These are phyloP conservation scores for Hemaris fuciformis DNA, from an alignment of 2,888 invertebrate species.

Conservation along the genomic window DNA sequence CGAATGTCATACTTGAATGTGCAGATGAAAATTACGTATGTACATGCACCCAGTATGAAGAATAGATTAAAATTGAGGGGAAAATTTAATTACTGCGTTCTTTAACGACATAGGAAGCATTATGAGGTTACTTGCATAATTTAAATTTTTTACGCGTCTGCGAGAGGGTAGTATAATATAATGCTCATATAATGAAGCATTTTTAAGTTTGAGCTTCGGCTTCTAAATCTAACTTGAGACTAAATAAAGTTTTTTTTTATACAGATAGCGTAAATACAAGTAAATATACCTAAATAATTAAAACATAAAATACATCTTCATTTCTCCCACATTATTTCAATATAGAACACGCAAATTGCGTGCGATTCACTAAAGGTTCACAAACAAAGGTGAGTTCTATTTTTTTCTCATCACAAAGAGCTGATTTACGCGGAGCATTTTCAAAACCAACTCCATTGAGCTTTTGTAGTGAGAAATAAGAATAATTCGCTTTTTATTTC, in stretches of 20 bases:
- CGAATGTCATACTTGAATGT: too few relatives aligned
- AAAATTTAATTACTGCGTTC: too few relatives aligned
- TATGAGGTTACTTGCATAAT: too few relatives aligned
- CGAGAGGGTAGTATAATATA: too few relatives aligned
- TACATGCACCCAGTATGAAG: too few relatives aligned
- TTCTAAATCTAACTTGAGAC: too few relatives aligned
- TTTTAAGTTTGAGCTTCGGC: too few relatives aligned
- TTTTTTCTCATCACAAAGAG: slow-evolving; percentile 56
- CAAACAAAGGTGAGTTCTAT: slow-evolving; percentile 55
- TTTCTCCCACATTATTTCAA: slow-evolving; percentile 12
- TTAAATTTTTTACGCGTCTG: too few relatives aligned
- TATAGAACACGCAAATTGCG: slow-evolving; percentile 18
- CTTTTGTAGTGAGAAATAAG: slow-evolving; percentile 61
- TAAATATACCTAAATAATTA: background rate
- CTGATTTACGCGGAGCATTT: slow-evolving; percentile 41
- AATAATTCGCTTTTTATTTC: slow-evolving; percentile 73
- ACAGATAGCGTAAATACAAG: background rate
- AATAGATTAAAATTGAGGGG: too few relatives aligned
- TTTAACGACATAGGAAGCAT: too few relatives aligned
- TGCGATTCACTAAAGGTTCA: slow-evolving; percentile 17
- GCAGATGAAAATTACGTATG: too few relatives aligned
- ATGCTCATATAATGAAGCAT: too few relatives aligned
- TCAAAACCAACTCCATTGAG: slow-evolving; percentile 49
- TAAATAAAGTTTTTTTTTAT: background rate
- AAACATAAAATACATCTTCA: background rate